A percentile compares a stretch with the other conserved stretches of the same genome.
Conservation (phyloP, 1,140 invertebrate genomes). For the Oreohelix idahoensis region DNA sequence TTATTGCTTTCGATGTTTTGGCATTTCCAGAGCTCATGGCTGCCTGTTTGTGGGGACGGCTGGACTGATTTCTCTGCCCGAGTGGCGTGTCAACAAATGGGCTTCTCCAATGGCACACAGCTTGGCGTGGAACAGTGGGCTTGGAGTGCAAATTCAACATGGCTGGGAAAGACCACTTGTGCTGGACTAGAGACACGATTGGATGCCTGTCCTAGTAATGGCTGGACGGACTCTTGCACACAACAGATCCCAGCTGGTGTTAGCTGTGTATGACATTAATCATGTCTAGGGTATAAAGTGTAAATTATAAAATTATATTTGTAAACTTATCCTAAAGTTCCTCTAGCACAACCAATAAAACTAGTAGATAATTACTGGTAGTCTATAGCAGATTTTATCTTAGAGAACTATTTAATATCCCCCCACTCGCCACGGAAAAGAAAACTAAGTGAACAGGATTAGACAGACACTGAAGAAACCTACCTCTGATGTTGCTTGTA, state of each 20-base stretch:
- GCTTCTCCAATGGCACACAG: slow-evolving; percentile 47
- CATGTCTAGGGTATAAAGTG: not conserved
- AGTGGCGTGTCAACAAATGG: slow-evolving; percentile 81
- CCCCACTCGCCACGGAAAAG: too few relatives aligned
- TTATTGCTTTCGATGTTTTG: not conserved
- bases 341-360: too few relatives aligned
- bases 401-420: too few relatives aligned
- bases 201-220: slow-evolving; percentile 86
- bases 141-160: slow-evolving; percentile 74
- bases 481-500: too few relatives aligned
- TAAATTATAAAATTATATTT: too few relatives aligned
- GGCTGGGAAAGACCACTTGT: slow-evolving; percentile 92
- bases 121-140: slow-evolving; percentile 4
- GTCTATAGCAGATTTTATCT: too few relatives aligned
- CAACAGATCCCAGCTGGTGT: slow-evolving; percentile 29
- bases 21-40: slow-evolving; percentile 82
- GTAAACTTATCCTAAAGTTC: too few relatives aligned
- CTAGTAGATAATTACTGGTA: too few relatives aligned
- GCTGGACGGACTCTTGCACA: slow-evolving; percentile 61
- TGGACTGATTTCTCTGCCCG: slow-evolving; percentile 87
- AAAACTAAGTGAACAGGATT: too few relatives aligned
- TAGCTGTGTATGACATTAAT: slow-evolving; percentile 45
- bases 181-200: slow-evolving; percentile 85
- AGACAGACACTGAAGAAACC: too few relatives aligned
- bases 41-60: slow-evolving; percentile 91